These are phyloP conservation scores for Gavia stellata DNA, from an alignment of 2,113 vertebrate species.

Conservation along the genomic window DNA sequence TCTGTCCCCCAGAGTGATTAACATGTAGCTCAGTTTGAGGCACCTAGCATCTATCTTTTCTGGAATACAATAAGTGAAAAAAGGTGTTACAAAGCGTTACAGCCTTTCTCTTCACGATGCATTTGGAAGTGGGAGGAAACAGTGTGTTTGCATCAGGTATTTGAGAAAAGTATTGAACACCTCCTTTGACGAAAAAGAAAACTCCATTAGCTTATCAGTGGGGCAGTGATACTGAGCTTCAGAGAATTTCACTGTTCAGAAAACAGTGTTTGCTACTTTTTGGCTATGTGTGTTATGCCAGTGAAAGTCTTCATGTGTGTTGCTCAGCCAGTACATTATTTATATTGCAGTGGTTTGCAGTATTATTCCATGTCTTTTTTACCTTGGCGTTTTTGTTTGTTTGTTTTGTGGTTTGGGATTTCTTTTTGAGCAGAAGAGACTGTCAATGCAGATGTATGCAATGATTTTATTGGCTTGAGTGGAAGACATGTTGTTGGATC, in stretches of 20 bases:
- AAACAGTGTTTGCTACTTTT: background rate
- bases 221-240: background rate
- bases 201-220: background rate
- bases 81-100: background rate
- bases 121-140: background rate
- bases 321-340: background rate
- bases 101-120: background rate
- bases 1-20: background rate
- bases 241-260: background rate
- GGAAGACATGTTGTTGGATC: background rate
- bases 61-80: background rate
- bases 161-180: background rate
- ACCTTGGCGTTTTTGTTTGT: background rate
- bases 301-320: background rate
- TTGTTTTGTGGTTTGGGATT: background rate
- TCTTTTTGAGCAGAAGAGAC: background rate
- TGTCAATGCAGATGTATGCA: background rate
- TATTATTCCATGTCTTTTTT: background rate
- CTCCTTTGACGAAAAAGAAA: background rate
- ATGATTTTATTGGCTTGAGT: background rate
- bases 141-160: background rate
- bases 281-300: background rate
- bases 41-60: background rate
- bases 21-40: background rate
- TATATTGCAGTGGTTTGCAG: background rate